Conservation (phyloP, 2,888 invertebrate species). For the Macropis europaea region DNA sequence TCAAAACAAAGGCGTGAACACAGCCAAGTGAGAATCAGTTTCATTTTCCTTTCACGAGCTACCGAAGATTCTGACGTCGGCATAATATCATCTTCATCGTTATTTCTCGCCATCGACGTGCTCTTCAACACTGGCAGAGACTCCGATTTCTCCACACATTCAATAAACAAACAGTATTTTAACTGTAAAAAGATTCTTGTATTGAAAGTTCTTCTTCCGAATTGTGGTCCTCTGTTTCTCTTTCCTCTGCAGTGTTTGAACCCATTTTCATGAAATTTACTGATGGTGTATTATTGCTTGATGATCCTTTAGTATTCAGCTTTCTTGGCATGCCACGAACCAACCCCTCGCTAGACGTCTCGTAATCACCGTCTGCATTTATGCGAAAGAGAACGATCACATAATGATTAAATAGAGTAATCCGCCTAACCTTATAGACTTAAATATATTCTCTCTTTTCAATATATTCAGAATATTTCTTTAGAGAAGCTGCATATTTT, state of each 20-base stretch:
- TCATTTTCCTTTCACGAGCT: constrained; percentile 52
- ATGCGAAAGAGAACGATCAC: background rate
- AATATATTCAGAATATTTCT: too few relatives aligned
- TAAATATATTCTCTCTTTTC: too few relatives aligned
- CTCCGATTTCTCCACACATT: constrained; percentile 36
- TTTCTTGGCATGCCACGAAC: constrained; percentile 2
- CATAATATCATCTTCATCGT: background rate
- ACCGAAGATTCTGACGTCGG: constrained; percentile 55
- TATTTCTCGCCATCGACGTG: background rate
- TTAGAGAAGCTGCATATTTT: too few relatives aligned
- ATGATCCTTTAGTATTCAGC: background rate
- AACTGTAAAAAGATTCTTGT: background rate
- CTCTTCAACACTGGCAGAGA: constrained; percentile 55
- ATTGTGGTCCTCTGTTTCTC: background rate
- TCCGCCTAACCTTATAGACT: too few relatives aligned
- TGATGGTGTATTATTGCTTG: background rate
- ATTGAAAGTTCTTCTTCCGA: background rate
- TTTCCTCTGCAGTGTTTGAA: background rate
- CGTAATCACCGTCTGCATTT: constrained; percentile 58
- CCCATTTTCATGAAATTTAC: background rate
- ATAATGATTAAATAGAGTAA: too few relatives aligned
- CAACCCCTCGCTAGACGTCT: constrained; percentile 67
- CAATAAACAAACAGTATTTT: background rate
- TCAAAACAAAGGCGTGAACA: constrained; percentile 32
- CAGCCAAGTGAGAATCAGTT: constrained; percentile 54